Base-by-base conservation (phyloP, 2,113 vertebrate species). In the Carassius carassius region DNA sequence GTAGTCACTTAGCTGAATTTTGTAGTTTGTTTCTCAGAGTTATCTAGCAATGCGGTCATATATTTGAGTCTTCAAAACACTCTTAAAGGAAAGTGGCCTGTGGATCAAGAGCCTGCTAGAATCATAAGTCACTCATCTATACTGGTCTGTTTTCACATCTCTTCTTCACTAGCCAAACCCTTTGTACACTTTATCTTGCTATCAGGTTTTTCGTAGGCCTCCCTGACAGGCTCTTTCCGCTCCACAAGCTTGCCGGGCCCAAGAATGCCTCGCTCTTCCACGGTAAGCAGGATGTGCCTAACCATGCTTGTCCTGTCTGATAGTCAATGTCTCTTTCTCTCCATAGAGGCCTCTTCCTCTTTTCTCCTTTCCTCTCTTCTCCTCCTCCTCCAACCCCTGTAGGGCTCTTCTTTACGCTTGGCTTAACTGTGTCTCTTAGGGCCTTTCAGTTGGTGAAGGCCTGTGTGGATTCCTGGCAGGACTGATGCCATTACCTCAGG, bases 241-340 rank as follows among this genome's bases (percentile, higher is more conserved):
- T 83, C 32, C 76, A 82, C 56, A 60, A 51, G 23, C 47, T 44
- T 67, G 75, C 58, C 12, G 2, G 81, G 25, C 47, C 56, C 63
- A 63, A 60, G 37, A 73, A 82, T 85, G 54, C 65, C 77, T 69
- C 1, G 29, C 77, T 75, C 17, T 65, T 32, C 47, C 72, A 63
- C 17, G 51, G 69, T 49, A 72, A 67, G 82, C 70, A 81, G 87
- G 47, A 81, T 75, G 84, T 84, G 82, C 81, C 81, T 86, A 86
- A 86, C 84, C 77, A 88, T 72, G 63, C 87, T 83, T 83, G 77
- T 86, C 87, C 82, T 88, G 81, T 86, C 80, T 81, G 84, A 60
- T 82, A 86, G 84, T 81, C 84, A 85, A 41, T 82, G 80, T 87
- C 73, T 84, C 58, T 77, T 44, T 83, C 51, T 54, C 14, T 82